phyloP scores from a whole-genome alignment of 1,140 invertebrate genomes.

The Prorops nasuta region DNA sequence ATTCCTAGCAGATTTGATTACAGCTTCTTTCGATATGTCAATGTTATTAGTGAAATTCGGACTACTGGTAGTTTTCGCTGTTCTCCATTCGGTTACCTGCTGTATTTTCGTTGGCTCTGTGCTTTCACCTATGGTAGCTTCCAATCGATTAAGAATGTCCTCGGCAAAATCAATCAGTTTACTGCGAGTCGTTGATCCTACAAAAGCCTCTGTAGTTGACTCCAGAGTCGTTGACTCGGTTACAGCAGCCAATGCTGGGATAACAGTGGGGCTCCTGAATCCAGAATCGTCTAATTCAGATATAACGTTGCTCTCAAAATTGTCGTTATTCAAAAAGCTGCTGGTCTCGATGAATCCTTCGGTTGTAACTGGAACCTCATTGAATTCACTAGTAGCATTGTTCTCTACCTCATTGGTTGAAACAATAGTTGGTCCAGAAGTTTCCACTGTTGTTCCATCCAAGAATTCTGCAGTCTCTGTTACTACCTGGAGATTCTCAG shows the following conservation, averaged over 20 bases:
- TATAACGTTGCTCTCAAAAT: no score
- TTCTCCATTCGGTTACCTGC: no score
- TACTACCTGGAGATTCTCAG: conserved; percentile 15
- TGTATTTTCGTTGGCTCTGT: conserved; percentile 2
- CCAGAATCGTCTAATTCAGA: no score
- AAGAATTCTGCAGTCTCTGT: no score
- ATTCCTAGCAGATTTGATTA: no score
- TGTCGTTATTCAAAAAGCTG: no score
- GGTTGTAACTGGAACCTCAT: background rate
- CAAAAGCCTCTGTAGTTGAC: conserved; percentile 3
- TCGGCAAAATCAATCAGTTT: conserved; percentile 22
- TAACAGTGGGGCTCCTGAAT: no score
- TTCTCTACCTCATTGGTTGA: conserved; percentile 11
- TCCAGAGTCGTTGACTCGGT: background rate
- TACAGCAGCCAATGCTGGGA: background rate
- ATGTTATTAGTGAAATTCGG: no score
- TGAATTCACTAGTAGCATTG: conserved; percentile 7
- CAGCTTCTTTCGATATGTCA: no score
- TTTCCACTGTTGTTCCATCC: background rate
- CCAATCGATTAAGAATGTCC: conserved; percentile 18
- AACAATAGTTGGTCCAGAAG: background rate
- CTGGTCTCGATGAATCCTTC: no score
- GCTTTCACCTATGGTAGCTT: no score
- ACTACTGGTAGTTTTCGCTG: no score
- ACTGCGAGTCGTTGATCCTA: conserved; percentile 8